A percentile compares a stretch with the other conserved stretches of the same genome.
Evolutionary conservation across 2,888 invertebrate species (phyloP).

Genomic region (Seira musarum): DNA sequence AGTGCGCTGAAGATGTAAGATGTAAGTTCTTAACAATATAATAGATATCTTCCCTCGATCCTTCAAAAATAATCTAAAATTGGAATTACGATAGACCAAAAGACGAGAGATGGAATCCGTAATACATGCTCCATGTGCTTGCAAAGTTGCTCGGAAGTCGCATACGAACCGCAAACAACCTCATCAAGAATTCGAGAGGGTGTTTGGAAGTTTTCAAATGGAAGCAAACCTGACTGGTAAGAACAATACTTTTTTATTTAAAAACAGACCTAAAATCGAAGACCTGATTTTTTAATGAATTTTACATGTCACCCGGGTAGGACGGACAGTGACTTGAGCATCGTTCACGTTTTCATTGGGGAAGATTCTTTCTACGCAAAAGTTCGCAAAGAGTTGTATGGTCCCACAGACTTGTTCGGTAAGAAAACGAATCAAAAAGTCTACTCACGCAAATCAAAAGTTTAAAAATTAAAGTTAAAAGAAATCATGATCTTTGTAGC

Average conservation of each 20-base stretch:
- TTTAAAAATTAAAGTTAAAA: too few species aligned
- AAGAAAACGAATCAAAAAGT: conserved; percentile 18
- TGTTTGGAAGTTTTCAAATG: conserved; percentile 49
- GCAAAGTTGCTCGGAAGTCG: conserved; percentile 57
- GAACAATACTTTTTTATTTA: background rate
- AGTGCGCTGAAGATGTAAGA: conserved; percentile 60
- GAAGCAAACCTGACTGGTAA: conserved; percentile 33
- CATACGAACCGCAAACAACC: conserved; percentile 52
- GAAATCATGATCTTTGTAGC: conserved; percentile 32
- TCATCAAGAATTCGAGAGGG: conserved; percentile 26
- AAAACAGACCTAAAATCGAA: background rate
- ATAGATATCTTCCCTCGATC: background rate
- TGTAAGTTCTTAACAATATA: conserved; percentile 37
- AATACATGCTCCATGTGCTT: conserved; percentile 47
- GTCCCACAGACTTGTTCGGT: conserved; percentile 66
- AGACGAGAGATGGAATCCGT: conserved; percentile 34
- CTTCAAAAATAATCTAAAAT: background rate
- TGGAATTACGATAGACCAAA: conserved; percentile 19
- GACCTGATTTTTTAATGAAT: background rate
- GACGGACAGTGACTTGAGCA: conserved; percentile 60
- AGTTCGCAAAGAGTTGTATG: conserved; percentile 64
- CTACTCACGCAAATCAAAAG: too few species aligned
- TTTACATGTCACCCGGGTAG: conserved; percentile 35
- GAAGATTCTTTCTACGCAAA: conserved; percentile 61
- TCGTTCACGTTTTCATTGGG: conserved; percentile 66